A percentile compares a stretch with the other conserved stretches of the same genome.
phyloP scores from a whole-genome alignment of 2,797 vertebrate species.

The Rhynchotus rufescens region DNA sequence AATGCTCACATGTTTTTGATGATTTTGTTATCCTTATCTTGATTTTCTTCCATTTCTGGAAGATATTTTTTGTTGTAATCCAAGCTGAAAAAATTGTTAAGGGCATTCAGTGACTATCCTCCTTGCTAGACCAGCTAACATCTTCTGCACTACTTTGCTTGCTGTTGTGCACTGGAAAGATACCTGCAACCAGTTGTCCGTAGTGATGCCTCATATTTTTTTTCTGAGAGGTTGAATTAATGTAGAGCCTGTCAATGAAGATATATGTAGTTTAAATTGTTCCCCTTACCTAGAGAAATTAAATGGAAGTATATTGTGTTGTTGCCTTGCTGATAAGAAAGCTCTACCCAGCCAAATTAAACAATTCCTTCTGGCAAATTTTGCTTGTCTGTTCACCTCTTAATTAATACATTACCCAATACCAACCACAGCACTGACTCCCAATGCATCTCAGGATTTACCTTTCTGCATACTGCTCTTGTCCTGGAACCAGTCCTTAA shows the following conservation, averaged over 20 bases:
- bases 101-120: neutral
- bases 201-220: neutral
- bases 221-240: neutral
- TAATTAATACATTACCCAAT: neutral
- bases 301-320: neutral
- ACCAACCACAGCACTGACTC: neutral
- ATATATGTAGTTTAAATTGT: neutral
- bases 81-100: neutral
- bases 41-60: neutral
- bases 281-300: neutral
- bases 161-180: neutral
- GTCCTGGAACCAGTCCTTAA: constrained; percentile 11
- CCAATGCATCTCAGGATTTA: neutral
- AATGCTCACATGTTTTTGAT: neutral
- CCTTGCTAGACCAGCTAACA: neutral
- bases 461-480: neutral
- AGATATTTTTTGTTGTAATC: neutral
- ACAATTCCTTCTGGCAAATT: neutral
- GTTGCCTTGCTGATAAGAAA: neutral
- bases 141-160: neutral
- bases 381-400: neutral
- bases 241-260: neutral
- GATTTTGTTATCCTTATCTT: neutral
- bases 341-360: neutral
- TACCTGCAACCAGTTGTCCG: neutral